A percentile compares a stretch with the other conserved stretches of the same genome.
These are phyloP conservation scores for Drosophila neocordata DNA, from an alignment of 1,140 invertebrate species.

Conservation along the genomic window DNA sequence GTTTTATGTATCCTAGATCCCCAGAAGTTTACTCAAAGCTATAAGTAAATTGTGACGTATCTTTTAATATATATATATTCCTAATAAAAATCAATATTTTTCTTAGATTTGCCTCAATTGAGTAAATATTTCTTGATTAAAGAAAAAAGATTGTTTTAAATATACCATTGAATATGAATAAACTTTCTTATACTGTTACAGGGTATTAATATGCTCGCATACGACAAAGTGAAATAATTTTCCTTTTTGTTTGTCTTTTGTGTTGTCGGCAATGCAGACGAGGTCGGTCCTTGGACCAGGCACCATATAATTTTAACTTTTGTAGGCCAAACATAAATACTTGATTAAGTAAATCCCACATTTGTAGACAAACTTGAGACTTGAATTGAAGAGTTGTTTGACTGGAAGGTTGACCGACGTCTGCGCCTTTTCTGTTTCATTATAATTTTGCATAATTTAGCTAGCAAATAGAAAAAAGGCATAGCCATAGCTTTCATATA, in stretches of 20 bases:
- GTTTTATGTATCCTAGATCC: too few species aligned
- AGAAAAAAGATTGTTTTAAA: too few species aligned
- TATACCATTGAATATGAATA: too few species aligned
- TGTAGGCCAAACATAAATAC: slow-evolving; percentile 70
- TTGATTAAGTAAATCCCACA: slow-evolving; percentile 71
- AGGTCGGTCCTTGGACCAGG: slow-evolving; percentile 30
- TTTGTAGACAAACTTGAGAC: slow-evolving; percentile 65
- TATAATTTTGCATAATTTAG: slow-evolving; percentile 58
- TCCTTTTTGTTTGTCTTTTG: slow-evolving; percentile 54
- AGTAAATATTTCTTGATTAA: too few species aligned
- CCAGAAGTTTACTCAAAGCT: too few species aligned
- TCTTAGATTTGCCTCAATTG: too few species aligned
- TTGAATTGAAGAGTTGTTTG: slow-evolving; percentile 9
- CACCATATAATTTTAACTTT: slow-evolving; percentile 67
- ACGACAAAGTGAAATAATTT: slow-evolving; percentile 6
- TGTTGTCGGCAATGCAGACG: slow-evolving; percentile 10
- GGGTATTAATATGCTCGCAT: background rate
- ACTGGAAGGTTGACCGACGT: background rate
- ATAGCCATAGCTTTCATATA: background rate
- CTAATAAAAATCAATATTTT: too few species aligned
- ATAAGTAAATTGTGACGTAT: too few species aligned
- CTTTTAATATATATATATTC: too few species aligned
- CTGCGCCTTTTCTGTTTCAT: slow-evolving; percentile 45
- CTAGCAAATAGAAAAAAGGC: slow-evolving; percentile 17
- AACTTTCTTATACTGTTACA: slow-evolving; percentile 4